These are phyloP conservation scores for Botia almorhae DNA, from an alignment of 2,797 vertebrate species.

Conservation along the genomic window DNA sequence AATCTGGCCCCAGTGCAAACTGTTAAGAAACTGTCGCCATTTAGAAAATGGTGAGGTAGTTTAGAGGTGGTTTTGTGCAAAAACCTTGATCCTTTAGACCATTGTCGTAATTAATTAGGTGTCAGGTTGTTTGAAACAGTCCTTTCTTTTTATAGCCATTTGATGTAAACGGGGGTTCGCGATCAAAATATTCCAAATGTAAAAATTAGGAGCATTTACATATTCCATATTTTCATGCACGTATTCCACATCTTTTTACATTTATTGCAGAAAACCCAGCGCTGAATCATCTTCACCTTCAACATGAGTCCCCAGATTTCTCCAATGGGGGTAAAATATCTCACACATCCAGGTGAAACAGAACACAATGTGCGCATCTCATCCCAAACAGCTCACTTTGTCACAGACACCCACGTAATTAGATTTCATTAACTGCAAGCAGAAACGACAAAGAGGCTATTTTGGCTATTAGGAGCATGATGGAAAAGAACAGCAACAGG, in stretches of 20 bases:
- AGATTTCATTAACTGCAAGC: conserved; percentile 17
- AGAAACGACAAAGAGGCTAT: neutral
- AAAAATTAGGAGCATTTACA: too few relatives aligned
- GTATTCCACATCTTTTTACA: neutral
- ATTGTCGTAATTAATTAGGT: neutral
- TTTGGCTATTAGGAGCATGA: conserved; percentile 5
- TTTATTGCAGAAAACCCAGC: neutral
- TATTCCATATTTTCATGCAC: neutral
- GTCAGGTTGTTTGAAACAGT: neutral
- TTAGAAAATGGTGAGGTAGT: too few relatives aligned
- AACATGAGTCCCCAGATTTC: neutral
- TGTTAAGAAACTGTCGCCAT: neutral
- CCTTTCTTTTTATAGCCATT: neutral
- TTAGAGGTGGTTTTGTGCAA: neutral
- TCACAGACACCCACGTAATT: neutral
- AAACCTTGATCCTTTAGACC: neutral
- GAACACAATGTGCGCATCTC: neutral
- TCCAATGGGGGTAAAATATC: neutral
- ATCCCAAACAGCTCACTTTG: neutral
- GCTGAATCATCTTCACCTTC: neutral
- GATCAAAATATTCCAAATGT: neutral
- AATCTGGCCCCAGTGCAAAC: neutral
- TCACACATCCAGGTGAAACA: neutral
- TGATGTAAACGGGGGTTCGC: neutral
- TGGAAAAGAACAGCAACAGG: neutral